Percentiles rank a stretch among this genome's conserved stretches.
These are phyloP conservation scores for Halocynthia aurantium DNA, from an alignment of 23 tunicate genomes.

Conservation along the genomic window DNA sequence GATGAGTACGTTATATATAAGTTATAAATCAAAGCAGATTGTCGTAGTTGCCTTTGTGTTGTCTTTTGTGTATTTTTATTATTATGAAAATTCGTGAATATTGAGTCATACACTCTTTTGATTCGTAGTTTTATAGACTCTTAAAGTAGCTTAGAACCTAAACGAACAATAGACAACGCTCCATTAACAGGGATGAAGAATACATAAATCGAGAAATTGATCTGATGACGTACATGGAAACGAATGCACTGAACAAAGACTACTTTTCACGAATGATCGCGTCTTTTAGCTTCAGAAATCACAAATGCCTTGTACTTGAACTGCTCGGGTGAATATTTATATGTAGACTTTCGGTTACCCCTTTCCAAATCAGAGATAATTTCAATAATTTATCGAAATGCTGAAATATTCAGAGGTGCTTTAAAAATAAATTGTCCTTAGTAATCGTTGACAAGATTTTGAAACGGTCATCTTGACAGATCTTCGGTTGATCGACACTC, in stretches of 20 bases:
- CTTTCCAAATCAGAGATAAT: too few relatives aligned
- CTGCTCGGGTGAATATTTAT: constrained; percentile 63
- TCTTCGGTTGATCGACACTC: constrained; percentile 6
- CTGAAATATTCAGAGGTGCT: too few relatives aligned
- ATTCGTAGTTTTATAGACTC: not conserved
- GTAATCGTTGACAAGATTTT: too few relatives aligned
- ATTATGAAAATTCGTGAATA: not conserved
- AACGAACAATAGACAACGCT: too few relatives aligned
- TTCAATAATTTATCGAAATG: too few relatives aligned
- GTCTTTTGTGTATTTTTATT: too few relatives aligned
- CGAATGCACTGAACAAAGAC: constrained; percentile 25
- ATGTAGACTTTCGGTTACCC: too few relatives aligned
- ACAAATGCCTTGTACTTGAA: constrained; percentile 84
- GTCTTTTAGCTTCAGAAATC: constrained; percentile 90
- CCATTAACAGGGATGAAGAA: constrained; percentile 26
- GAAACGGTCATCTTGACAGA: not conserved
- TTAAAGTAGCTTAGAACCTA: constrained; percentile 3
- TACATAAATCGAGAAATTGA: constrained; percentile 73
- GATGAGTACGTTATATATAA: constrained; percentile 15
- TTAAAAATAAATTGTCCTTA: too few relatives aligned
- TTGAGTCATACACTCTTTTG: not conserved
- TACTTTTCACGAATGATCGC: constrained; percentile 49
- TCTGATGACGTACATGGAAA: constrained; percentile 45
- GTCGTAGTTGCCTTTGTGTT: not conserved
- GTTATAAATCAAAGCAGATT: not conserved